Evolutionary conservation across 2,113 vertebrate genomes (phyloP), one percentile per base, ranked within the genome.

Genomic region (Centropus bengalensis): DNA sequence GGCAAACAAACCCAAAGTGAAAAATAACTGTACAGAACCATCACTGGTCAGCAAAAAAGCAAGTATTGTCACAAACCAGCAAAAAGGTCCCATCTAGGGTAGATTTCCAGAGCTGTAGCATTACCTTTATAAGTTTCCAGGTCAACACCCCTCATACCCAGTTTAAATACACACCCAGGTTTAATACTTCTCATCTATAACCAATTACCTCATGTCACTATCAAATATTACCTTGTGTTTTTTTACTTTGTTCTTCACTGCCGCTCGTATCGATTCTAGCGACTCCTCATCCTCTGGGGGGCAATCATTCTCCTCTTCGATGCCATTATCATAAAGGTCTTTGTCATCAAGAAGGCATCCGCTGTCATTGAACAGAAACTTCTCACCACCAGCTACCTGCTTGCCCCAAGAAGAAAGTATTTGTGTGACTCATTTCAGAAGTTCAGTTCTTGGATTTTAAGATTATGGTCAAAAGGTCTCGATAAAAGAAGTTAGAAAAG

Each of bases 291-390:
- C 98, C 85, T 98, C 98, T 10, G 87, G 17, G 20, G 74, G 3
- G 20, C 68, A 23, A 88, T 85, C 85, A 6, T 64, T 60, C 15
- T 98, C 98, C 51, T 98, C 98, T 10, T 98, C 98, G 42, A 98
- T 91, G 45, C 97, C 98, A 70, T 97, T 98, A 74, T 99, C 99
- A 96, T 99, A 99, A 80, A 99, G 98, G 11, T 99, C 99, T 42
- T 98, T 98, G 96, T 99, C 98, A 36, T 97, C 97, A 55, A 99
- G 98, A 44, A 97, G 98, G 97, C 98, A 99, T 6, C 99, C 99
- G 38, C 99, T 99, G 94, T 99, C 99, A 76, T 99, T 98, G 63
- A 98, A 88, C 36, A 91, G 86, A 62, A 77, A 23, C 33, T 68
- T 82, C 70, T 94, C 52, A 4, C n/a, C 84, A 67, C 87, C 86